Evolutionary conservation across 2,797 vertebrate genomes (phyloP), one percentile per base, ranked within the genome.

Genomic region (Gymnoscopelus braueri): DNA sequence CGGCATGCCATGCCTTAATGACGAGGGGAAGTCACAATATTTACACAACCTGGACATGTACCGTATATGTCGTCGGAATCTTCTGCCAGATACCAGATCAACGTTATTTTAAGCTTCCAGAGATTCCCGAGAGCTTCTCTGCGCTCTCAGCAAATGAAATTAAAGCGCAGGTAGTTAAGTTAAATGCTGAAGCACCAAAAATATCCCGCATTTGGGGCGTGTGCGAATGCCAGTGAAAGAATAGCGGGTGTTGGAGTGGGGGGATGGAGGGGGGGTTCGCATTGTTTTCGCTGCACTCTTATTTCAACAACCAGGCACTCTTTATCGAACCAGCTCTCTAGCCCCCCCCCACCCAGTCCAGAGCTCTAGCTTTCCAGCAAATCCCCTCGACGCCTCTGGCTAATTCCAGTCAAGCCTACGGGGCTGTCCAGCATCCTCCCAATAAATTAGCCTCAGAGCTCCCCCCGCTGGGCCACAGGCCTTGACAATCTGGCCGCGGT

Each of bases 391-490:
- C 68, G 84, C 89, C 86, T 86, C 76, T 81, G 77, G 79, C 78
- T 91, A 90, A 90, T 90, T 89, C 88, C 78, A 79, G 77, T 89
- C 74, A 84, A 88, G 88, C 86, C 80, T 64, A 60, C 70, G 15
- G 74, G 81, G 67, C 85, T 81, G 85, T 86, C 84, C 84, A 65
- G 77, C 81, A 78, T 84, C 81, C 85, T 88, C 81, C 39, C 75
- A 88, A 83, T 91, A 92, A 91, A 93, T 92, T 89, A 90, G 78
- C 81, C 59, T 63, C 32, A 71, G 71, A 79, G 75, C 77, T 83
- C 76, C 59, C 79, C 71, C 79, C 71, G 55, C 80, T 60, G 77
- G 83, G 71, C 77, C 78, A 35, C 72, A 70, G 72, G 72, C 78
- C 60, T 74, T 78, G 77, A 73, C 79, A 70, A 78, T 79, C 77